These are phyloP conservation scores for Neoascia interrupta DNA, from an alignment of 2,888 invertebrate species.

Conservation along the genomic window DNA sequence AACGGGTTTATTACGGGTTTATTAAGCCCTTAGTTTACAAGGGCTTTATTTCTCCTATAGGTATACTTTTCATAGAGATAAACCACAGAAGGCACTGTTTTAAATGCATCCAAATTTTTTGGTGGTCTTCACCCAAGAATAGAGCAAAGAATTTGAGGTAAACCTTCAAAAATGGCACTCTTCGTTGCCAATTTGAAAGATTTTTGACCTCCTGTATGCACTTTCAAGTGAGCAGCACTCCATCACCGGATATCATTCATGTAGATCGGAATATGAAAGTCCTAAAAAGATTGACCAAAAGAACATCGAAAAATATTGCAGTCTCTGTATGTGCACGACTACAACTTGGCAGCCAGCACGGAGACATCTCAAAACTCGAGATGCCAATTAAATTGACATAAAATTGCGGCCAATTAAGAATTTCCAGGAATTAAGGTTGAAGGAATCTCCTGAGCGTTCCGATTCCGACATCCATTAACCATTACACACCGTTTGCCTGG, in stretches of 20 bases:
- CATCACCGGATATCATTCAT: constrained; percentile 31
- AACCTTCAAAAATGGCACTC: too few species aligned
- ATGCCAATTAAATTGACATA: constrained; percentile 61
- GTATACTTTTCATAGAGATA: too few species aligned
- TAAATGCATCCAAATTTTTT: too few species aligned
- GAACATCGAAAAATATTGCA: too few species aligned
- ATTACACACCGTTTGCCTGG: constrained; percentile 19
- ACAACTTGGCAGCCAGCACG: not conserved
- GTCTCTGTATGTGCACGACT: too few species aligned
- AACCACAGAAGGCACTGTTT: too few species aligned
- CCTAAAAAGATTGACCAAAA: constrained; percentile 23
- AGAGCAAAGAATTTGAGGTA: too few species aligned
- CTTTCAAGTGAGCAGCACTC: constrained; percentile 4
- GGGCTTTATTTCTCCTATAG: too few species aligned
- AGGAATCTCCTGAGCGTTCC: constrained; percentile 13
- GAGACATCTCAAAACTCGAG: constrained; percentile 6
- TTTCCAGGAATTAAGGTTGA: constrained; percentile 68
- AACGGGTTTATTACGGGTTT: too few species aligned
- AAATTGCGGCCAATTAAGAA: constrained; percentile 65
- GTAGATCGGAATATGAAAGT: constrained; percentile 10
- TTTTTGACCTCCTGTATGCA: constrained; percentile 35
- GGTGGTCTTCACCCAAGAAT: too few species aligned
- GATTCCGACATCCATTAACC: not conserved
- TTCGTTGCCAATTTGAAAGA: too few species aligned
- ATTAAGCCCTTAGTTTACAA: too few species aligned